phyloP scores from a whole-genome alignment of 2,888 invertebrate species.

The Teinopalpus imperialis region DNA sequence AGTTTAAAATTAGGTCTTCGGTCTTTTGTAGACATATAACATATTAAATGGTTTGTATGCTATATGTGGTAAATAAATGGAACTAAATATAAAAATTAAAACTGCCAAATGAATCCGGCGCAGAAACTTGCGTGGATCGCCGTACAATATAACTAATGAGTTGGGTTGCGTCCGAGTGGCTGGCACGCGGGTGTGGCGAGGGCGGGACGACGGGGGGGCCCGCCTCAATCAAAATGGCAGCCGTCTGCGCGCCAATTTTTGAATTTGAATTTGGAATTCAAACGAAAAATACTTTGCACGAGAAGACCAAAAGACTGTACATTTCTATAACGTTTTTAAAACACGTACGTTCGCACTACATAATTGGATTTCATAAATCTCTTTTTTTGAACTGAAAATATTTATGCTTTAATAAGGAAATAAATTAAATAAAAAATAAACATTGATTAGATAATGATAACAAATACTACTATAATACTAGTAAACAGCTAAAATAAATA shows the following conservation, averaged over 20 bases:
- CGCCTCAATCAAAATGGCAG: slow-evolving; percentile 84
- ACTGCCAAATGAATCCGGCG: slow-evolving; percentile 13
- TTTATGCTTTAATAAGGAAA: too few relatives aligned
- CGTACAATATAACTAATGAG: slow-evolving; percentile 77
- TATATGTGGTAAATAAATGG: neutral
- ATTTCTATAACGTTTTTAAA: too few relatives aligned
- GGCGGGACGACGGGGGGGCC: slow-evolving; percentile 77
- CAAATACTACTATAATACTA: too few relatives aligned
- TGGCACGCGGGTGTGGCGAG: slow-evolving; percentile 71
- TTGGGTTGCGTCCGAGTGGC: slow-evolving; percentile 79
- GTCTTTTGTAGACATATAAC: too few relatives aligned
- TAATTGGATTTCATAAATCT: too few relatives aligned
- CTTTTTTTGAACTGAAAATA: too few relatives aligned
- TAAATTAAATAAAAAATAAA: too few relatives aligned
- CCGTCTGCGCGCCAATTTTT: slow-evolving; percentile 81
- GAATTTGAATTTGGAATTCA: slow-evolving; percentile 46
- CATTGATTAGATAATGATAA: too few relatives aligned
- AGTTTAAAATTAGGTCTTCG: too few relatives aligned
- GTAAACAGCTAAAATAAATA: too few relatives aligned
- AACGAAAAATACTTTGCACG: slow-evolving; percentile 11
- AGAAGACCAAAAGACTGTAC: neutral
- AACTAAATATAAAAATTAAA: neutral
- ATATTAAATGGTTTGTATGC: too few relatives aligned
- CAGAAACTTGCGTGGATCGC: slow-evolving; percentile 57
- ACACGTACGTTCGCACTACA: too few relatives aligned